These are phyloP conservation scores for Temnothorax ravouxi DNA, from an alignment of 2,888 invertebrate genomes.

Conservation along the genomic window DNA sequence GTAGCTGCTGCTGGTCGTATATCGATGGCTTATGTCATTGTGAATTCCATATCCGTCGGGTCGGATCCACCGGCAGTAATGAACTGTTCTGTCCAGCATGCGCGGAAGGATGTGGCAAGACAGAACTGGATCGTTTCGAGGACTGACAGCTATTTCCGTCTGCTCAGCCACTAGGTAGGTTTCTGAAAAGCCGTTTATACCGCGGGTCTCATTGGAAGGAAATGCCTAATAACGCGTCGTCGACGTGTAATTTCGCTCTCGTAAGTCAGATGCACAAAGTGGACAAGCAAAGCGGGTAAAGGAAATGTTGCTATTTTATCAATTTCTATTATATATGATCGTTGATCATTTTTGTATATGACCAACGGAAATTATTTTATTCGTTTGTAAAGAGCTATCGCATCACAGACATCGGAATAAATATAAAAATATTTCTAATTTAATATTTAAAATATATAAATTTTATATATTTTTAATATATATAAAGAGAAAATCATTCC, in stretches of 20 bases:
- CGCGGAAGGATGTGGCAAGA: conserved; percentile 76
- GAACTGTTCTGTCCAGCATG: conserved; percentile 72
- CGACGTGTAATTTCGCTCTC: conserved; percentile 33
- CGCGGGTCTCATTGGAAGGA: conserved; percentile 40
- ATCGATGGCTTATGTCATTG: conserved; percentile 64
- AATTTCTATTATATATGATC: background rate
- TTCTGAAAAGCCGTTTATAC: conserved; percentile 70
- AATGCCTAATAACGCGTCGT: conserved; percentile 48
- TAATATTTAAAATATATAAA: background rate
- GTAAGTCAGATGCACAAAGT: background rate
- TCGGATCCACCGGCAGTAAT: conserved; percentile 83
- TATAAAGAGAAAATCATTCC: background rate
- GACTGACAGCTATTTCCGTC: conserved; percentile 61
- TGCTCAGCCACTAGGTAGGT: conserved; percentile 71
- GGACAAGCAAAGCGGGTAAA: background rate
- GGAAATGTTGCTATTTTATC: background rate
- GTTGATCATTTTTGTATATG: background rate
- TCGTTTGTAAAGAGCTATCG: background rate
- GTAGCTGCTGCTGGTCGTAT: conserved; percentile 63
- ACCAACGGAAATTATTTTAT: background rate
- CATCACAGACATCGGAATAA: background rate
- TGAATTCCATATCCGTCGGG: conserved; percentile 81
- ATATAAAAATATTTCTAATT: background rate
- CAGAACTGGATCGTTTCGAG: conserved; percentile 64
- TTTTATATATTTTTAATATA: background rate